These are phyloP conservation scores for Cryptomyrus ogoouensis DNA, from an alignment of 2,113 vertebrate genomes.

Conservation along the genomic window DNA sequence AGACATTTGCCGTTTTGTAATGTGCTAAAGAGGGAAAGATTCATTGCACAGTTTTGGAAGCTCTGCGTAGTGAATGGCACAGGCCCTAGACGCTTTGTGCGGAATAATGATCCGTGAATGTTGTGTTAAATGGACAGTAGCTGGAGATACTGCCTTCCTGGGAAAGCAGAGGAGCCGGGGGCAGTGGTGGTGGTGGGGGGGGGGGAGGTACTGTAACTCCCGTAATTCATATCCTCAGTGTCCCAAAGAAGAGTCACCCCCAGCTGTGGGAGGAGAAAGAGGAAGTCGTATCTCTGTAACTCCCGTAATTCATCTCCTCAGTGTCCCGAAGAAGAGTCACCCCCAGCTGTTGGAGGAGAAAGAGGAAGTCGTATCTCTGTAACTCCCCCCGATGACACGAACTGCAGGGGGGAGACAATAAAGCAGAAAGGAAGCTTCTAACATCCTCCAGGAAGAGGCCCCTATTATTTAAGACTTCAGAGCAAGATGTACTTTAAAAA, in stretches of 20 bases:
- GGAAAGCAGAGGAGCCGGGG: conserved; percentile 23
- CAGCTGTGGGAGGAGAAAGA: conserved; percentile 32
- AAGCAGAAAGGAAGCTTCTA: neutral
- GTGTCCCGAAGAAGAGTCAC: conserved; percentile 28
- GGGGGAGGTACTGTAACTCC: conserved; percentile 35
- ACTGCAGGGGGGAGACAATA: conserved; percentile 1
- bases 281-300: conserved; percentile 40
- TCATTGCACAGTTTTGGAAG: conserved; percentile 21
- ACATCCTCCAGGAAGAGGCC: neutral
- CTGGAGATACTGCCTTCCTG: conserved; percentile 19
- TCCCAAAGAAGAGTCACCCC: conserved; percentile 27
- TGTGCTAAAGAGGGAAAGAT: conserved; percentile 17
- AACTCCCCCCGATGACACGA: conserved; percentile 20
- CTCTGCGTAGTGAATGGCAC: conserved; percentile 24
- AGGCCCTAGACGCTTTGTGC: conserved; percentile 14
- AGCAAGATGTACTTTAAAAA: neutral
- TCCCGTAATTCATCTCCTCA: conserved; percentile 36
- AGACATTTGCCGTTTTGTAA: neutral
- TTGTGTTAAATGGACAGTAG: conserved; percentile 24
- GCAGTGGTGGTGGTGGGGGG: neutral
- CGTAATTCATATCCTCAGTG: conserved; percentile 36
- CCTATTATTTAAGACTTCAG: neutral
- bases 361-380: conserved; percentile 36
- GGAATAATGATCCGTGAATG: conserved; percentile 2
- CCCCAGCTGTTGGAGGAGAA: conserved; percentile 30